These are phyloP conservation scores for Oncorhynchus keta DNA, from an alignment of 2,113 vertebrate genomes.

Conservation along the genomic window DNA sequence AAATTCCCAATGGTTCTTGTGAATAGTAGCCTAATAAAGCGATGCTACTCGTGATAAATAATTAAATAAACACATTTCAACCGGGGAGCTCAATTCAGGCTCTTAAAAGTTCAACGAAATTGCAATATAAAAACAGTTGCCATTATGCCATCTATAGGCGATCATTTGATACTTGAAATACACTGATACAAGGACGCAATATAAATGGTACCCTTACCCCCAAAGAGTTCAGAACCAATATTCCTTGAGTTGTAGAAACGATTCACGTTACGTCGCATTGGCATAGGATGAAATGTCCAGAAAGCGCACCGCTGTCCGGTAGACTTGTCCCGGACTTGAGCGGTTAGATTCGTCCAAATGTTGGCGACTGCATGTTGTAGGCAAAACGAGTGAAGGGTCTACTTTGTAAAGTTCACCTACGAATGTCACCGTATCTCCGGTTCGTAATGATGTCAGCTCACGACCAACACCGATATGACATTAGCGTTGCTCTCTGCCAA, in stretches of 20 bases:
- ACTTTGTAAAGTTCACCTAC: slow-evolving; percentile 33
- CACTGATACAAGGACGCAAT: neutral
- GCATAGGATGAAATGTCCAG: slow-evolving; percentile 59
- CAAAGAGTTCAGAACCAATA: slow-evolving; percentile 54
- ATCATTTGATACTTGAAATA: neutral
- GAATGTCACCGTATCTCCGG: slow-evolving; percentile 54
- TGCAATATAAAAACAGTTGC: too few relatives aligned
- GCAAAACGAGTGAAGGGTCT: neutral
- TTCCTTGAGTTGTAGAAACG: slow-evolving; percentile 55
- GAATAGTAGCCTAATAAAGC: too few relatives aligned
- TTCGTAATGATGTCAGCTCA: slow-evolving; percentile 53
- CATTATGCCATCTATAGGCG: too few relatives aligned
- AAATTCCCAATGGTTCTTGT: neutral
- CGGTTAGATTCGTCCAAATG: slow-evolving; percentile 36
- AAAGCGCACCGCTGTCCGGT: slow-evolving; percentile 29
- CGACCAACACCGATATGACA: slow-evolving; percentile 67
- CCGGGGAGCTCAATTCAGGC: too few relatives aligned
- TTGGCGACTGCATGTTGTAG: slow-evolving; percentile 29
- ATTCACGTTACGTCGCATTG: slow-evolving; percentile 65
- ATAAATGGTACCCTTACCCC: slow-evolving; percentile 30
- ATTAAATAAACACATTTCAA: too few relatives aligned
- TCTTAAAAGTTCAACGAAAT: too few relatives aligned
- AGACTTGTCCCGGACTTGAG: slow-evolving; percentile 31
- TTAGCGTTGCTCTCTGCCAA: slow-evolving; percentile 60
- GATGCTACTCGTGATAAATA: too few relatives aligned